Conservation (phyloP, 2,797 vertebrate species). For the Novumbra hubbsi region DNA sequence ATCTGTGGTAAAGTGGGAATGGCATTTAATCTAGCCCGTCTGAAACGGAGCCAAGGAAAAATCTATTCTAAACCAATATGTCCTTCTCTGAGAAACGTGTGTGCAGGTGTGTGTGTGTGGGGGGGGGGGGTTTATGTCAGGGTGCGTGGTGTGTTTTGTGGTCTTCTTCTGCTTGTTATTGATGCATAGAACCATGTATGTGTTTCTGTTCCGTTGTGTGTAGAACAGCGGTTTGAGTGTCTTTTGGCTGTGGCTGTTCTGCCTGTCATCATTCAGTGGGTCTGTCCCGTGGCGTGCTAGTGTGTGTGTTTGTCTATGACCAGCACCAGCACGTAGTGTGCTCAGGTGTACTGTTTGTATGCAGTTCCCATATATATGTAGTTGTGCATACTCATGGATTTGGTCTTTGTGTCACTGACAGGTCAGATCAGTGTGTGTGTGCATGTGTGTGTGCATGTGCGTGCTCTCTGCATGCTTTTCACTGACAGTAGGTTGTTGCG, state of each 20-base stretch:
- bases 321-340: no score
- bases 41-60: constrained; percentile 53
- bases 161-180: background rate
- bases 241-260: background rate
- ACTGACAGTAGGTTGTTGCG: no score
- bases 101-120: constrained; percentile 21
- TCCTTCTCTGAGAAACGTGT: constrained; percentile 51
- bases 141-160: constrained; percentile 2
- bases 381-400: background rate
- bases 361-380: background rate
- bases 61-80: constrained; percentile 70
- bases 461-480: constrained; percentile 12
- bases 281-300: no score
- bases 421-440: constrained; percentile 8
- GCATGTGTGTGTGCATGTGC: constrained; percentile 2
- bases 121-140: constrained; percentile 6
- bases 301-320: no score
- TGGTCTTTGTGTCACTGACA: constrained; percentile 10
- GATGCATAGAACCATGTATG: background rate
- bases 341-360: background rate
- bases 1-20: constrained; percentile 72
- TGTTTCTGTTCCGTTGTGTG: background rate
- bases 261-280: no score
- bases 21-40: constrained; percentile 74
- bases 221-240: background rate